Evolutionary conservation across 2,888 invertebrate genomes (phyloP), one percentile per base, ranked within the genome.

Genomic region (Watsonalla binaria): DNA sequence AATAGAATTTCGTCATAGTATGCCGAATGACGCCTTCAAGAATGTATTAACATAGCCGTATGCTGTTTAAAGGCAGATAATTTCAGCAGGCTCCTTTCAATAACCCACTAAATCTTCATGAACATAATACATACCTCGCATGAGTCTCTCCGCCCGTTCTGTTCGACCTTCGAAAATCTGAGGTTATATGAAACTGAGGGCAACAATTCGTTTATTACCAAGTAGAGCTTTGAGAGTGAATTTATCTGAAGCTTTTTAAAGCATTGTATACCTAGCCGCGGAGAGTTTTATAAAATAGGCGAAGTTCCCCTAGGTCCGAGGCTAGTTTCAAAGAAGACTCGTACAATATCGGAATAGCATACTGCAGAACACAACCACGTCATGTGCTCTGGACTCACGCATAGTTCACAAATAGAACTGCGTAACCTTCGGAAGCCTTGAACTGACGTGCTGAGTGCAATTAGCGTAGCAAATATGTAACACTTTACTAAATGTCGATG

Each of bases 361-460:
- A 37, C 37, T 37, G 8, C 24, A 24, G 24, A 24, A 24, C 24
- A 24, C 24, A 13, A 34, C 8, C 54, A 48, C 46, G 53, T 53
- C 54, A 56, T 54, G 55, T 59, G 55, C 54, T 47, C 53, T 8
- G 37, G 37, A 49, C 9, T 37, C 63, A 68, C 65, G 61, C 56
- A 63, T 54, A 37, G 35, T 24, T 49, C 61, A 49, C 52, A 67
- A 67, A 65, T 68, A 68, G 65, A 51, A 37, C n/a, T 47, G 46
- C 59, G 42, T 62, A 64, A 63, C 67, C 67, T 69, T 65, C 58
- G 39, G 48, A 42, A 52, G 61, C 59, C 60, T 52, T 61, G 56
- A 54, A 56, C 54, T 14, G 54, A 42, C 35, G 15, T 37, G 37
- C 13, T 35, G 11, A 49, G 49, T 49, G 49, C 49, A 49, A 49